Conservation (phyloP, 2,888 invertebrate species). For the Bellardia bayeri region DNA sequence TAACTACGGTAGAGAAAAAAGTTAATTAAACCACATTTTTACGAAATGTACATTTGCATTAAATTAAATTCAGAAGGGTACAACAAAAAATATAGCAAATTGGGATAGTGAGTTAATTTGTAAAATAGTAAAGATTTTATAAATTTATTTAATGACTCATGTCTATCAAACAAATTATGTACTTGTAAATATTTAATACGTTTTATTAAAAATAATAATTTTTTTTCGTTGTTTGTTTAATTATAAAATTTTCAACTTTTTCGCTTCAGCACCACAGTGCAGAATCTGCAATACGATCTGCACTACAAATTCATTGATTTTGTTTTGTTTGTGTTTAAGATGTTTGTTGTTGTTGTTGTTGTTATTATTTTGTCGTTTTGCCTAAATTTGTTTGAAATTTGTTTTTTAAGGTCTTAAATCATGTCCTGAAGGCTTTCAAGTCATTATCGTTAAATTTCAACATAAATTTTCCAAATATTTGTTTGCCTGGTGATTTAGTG, state of each 20-base stretch:
- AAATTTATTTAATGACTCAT: no score
- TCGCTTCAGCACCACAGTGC: constrained; percentile 31
- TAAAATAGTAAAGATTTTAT: no score
- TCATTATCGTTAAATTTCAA: constrained; percentile 84
- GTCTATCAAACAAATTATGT: no score
- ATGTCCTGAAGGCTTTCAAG: constrained; percentile 84
- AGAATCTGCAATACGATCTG: constrained; percentile 42
- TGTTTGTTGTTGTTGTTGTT: constrained; percentile 27
- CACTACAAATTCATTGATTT: constrained; percentile 35
- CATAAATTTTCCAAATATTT: constrained; percentile 83
- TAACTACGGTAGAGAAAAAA: no score
- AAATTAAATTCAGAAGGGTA: no score
- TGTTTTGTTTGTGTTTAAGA: constrained; percentile 4
- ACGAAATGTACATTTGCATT: no score
- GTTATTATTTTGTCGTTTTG: constrained; percentile 31
- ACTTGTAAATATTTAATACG: no score
- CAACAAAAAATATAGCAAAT: no score
- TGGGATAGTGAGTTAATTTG: no score
- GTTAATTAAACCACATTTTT: no score
- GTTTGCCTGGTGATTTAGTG: constrained; percentile 62
- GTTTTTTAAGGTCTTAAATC: constrained; percentile 80
- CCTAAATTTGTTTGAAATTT: constrained; percentile 72
- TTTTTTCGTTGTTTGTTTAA: no score
- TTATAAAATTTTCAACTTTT: background rate
- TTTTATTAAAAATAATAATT: no score